A percentile compares a stretch with the other conserved stretches of the same genome.
These are phyloP conservation scores for Microcaecilia unicolor DNA, from an alignment of 2,797 vertebrate species.

Conservation along the genomic window DNA sequence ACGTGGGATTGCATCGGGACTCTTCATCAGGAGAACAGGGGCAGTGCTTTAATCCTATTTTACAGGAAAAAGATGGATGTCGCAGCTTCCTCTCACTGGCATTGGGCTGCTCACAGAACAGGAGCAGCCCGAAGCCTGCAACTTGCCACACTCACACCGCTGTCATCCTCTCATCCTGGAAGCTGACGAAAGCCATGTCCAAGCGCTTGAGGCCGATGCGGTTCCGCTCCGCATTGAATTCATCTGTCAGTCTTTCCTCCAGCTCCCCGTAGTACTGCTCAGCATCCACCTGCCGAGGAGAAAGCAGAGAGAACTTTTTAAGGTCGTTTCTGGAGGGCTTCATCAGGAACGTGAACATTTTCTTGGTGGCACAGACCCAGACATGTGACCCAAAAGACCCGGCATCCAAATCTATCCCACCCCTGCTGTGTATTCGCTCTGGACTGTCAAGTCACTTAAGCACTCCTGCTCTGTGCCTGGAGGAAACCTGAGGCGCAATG, in stretches of 20 bases:
- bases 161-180: slow-evolving; percentile 86
- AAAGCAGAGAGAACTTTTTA: not conserved
- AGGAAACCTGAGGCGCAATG: not conserved
- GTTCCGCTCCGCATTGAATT: slow-evolving; percentile 90
- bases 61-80: too few relatives aligned
- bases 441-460: too few relatives aligned
- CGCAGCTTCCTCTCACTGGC: too few relatives aligned
- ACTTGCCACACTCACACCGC: slow-evolving; percentile 67
- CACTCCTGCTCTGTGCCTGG: too few relatives aligned
- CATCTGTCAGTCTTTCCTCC: slow-evolving; percentile 91
- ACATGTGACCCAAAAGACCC: too few relatives aligned
- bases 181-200: slow-evolving; percentile 87
- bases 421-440: not conserved
- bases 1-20: too few relatives aligned
- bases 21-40: too few relatives aligned
- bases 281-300: slow-evolving; percentile 77
- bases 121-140: fast-evolving
- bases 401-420: not conserved
- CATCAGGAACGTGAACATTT: too few relatives aligned
- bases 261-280: slow-evolving; percentile 94
- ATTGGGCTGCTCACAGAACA: too few relatives aligned
- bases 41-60: too few relatives aligned
- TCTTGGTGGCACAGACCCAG: too few relatives aligned
- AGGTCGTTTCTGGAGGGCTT: not conserved
- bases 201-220: slow-evolving; percentile 78